These are phyloP conservation scores for Thereva unica DNA, from an alignment of 2,888 invertebrate genomes.

Conservation along the genomic window DNA sequence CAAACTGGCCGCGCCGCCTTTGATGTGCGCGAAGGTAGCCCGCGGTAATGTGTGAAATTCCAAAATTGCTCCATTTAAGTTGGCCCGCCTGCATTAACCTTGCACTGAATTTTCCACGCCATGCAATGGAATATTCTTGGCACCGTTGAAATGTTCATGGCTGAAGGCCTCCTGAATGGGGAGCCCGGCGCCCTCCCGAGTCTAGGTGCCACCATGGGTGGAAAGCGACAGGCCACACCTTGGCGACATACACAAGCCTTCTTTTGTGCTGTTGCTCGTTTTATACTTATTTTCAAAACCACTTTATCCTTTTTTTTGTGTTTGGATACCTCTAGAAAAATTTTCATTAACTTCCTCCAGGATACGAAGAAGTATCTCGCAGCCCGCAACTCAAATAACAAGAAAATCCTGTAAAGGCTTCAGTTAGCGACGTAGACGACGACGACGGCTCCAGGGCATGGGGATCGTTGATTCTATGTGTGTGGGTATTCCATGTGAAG, in stretches of 20 bases:
- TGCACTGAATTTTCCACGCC: conserved; percentile 11
- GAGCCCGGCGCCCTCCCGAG: too few species aligned
- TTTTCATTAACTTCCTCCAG: conserved; percentile 25
- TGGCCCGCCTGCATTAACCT: conserved; percentile 12
- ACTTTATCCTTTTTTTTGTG: background rate
- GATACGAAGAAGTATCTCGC: conserved; percentile 4
- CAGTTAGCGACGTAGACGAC: background rate
- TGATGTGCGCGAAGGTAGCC: background rate
- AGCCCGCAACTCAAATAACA: conserved; percentile 1
- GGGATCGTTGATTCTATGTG: too few species aligned
- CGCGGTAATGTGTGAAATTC: conserved; percentile 7
- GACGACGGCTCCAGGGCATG: too few species aligned
- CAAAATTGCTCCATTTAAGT: conserved; percentile 12
- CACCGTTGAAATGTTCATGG: conserved; percentile 12
- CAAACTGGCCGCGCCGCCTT: conserved; percentile 15
- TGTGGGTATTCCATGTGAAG: background rate
- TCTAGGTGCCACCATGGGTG: too few species aligned
- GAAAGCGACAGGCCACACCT: too few species aligned
- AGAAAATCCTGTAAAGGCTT: conserved; percentile 6
- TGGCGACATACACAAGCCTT: too few species aligned
- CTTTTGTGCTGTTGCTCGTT: background rate
- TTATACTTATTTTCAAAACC: too few species aligned
- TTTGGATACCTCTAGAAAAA: conserved; percentile 25
- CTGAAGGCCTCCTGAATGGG: conserved; percentile 14
- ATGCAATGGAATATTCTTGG: too few species aligned